phyloP scores from a whole-genome alignment of 2,888 invertebrate species.

The Galerucella pusilla region DNA sequence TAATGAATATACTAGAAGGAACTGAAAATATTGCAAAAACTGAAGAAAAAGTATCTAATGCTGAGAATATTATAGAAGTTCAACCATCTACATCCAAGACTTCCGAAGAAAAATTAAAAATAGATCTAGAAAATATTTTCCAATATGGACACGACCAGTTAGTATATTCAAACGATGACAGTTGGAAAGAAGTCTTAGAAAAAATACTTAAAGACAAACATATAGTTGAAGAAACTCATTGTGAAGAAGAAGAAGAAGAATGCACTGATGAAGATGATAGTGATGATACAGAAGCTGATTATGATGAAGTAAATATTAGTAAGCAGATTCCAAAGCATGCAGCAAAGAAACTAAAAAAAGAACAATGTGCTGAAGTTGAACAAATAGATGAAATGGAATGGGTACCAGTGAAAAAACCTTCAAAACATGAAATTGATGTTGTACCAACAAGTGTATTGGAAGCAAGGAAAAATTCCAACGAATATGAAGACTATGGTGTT shows the following conservation, averaged over 20 bases:
- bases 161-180: conserved; percentile 42
- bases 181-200: conserved; percentile 47
- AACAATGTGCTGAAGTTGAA: not conserved
- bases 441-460: conserved; percentile 12
- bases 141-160: conserved; percentile 55
- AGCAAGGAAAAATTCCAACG: not conserved
- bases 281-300: not conserved
- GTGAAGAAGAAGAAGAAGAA: conserved; percentile 34
- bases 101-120: conserved; percentile 15
- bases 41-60: not conserved
- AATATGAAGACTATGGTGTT: conserved; percentile 13
- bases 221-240: conserved; percentile 12
- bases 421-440: not conserved
- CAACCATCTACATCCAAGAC: conserved; percentile 10
- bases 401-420: conserved; percentile 47
- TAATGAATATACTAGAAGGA: conserved; percentile 20
- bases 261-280: not conserved
- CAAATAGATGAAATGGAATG: conserved; percentile 47
- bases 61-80: not conserved
- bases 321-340: not conserved
- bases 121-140: conserved; percentile 56
- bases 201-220: not conserved
- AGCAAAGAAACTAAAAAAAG: conserved; percentile 3
- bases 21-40: conserved; percentile 13
- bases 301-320: not conserved